Evolutionary conservation across 2,888 invertebrate species (phyloP), one percentile per base, ranked within the genome.

Genomic region (Ormyrus rosae): DNA sequence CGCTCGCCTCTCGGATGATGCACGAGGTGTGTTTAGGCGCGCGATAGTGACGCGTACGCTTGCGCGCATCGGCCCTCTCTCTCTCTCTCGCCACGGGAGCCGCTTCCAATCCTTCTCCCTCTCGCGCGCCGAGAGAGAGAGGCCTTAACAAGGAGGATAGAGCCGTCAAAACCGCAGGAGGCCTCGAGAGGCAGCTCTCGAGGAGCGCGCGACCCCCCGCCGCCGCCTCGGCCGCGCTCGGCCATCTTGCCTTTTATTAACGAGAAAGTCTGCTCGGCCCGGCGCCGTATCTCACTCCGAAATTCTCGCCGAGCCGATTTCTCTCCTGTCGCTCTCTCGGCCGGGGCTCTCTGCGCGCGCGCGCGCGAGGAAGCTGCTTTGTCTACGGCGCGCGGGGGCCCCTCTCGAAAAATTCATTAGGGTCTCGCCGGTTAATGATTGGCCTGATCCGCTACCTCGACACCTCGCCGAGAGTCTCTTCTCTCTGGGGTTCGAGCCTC

Each of bases 101-200:
- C 87, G 88, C 87, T 89, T 77, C 86, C 85, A 86, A 84, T 85
- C 85, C 78, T 81, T 72, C 77, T 70, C 63, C 78, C 61, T 48
- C 60, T 63, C 78, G 55, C 46, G 7, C 61, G 50, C 56, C 55
- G 1, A 19, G 19, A 19, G 19, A 13, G 13, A 13, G 13, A 13
- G 65, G 34, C 79, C 83, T 85, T 86, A 90, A 89, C 88, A 88
- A 89, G 88, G 60, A 86, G 88, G 89, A 90, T 90, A 91, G 90
- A 91, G 90, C 90, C 90, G 90, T 91, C 90, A 91, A 89, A 90
- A 87, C 90, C 88, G 84, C 90, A 86, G 90, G 90, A 88, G 90
- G 90, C 88, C 13, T 13, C 84, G 34, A 34, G 34, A 34, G 34
- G 34, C 34, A 82, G 86, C 86, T 87, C 87, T 87, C 86, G 85